Conservation (phyloP, 1,140 invertebrate species). For the Calycopis cecrops region DNA sequence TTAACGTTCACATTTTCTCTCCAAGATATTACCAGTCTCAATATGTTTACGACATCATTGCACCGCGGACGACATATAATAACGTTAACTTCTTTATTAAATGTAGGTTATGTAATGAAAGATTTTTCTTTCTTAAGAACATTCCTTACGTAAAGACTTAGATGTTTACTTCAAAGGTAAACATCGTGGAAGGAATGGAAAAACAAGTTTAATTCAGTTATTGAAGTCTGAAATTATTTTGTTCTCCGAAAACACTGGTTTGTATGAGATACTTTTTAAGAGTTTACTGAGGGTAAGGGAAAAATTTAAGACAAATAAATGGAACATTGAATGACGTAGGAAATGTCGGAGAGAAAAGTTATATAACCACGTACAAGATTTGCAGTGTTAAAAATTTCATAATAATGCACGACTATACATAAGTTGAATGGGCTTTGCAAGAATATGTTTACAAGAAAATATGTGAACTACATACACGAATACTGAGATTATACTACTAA, state of each 20-base stretch:
- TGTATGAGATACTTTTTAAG: constrained; percentile 2
- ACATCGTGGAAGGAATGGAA: constrained; percentile 1
- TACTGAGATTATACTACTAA: no score
- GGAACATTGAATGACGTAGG: constrained; percentile 4
- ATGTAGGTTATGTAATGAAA: constrained; percentile 3
- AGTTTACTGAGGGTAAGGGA: not conserved
- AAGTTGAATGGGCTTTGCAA: no score
- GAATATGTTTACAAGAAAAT: no score
- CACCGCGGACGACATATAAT: not conserved
- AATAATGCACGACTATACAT: no score
- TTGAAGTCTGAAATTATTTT: constrained; percentile 4
- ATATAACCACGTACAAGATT: not conserved
- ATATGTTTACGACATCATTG: constrained; percentile 6
- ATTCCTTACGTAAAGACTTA: not conserved
- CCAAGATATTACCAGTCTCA: constrained; percentile 6
- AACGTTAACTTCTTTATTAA: not conserved
- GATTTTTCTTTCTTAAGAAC: not conserved
- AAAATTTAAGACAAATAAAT: constrained; percentile 4
- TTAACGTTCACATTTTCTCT: constrained; percentile 30
- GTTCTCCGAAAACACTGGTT: not conserved
- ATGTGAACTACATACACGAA: no score
- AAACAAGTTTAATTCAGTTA: constrained; percentile 7
- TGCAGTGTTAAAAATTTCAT: no score
- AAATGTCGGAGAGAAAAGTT: constrained; percentile 4
- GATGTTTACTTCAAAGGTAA: constrained; percentile 2